These are phyloP conservation scores for Leucoptera coffeella DNA, from an alignment of 2,888 invertebrate species.

Conservation along the genomic window DNA sequence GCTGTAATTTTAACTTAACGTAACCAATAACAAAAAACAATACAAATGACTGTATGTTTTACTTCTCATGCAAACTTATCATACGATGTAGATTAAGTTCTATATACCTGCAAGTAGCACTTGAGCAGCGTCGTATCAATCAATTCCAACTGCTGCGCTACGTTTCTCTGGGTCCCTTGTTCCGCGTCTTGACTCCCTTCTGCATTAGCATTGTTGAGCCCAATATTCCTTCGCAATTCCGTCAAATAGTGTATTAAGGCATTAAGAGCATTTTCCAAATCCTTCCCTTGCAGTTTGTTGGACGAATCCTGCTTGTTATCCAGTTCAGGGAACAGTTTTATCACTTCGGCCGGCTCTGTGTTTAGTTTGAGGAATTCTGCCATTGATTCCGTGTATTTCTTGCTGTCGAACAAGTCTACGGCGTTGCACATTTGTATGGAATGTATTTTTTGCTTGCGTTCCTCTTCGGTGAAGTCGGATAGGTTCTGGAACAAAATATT, in stretches of 20 bases:
- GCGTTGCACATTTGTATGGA: constrained; percentile 90
- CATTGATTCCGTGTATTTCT: constrained; percentile 87
- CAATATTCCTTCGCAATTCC: constrained; percentile 59
- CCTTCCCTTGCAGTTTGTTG: constrained; percentile 67
- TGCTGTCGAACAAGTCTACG: constrained; percentile 83
- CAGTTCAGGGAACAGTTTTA: constrained; percentile 88
- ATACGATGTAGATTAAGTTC: no score
- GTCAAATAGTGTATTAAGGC: constrained; percentile 89
- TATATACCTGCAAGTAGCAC: constrained; percentile 89
- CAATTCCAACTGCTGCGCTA: constrained; percentile 63
- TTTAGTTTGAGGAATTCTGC: constrained; percentile 81
- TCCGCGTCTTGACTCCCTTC: constrained; percentile 7
- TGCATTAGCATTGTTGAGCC: constrained; percentile 26
- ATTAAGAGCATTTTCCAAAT: constrained; percentile 79
- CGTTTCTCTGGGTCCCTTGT: constrained; percentile 19
- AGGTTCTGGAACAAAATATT: constrained; percentile 55
- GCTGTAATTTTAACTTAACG: no score
- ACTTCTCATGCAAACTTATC: no score
- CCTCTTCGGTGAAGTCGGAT: constrained; percentile 73
- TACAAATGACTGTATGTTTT: no score
- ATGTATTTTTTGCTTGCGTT: constrained; percentile 73
- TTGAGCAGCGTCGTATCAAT: constrained; percentile 96
- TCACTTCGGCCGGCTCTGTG: constrained; percentile 93
- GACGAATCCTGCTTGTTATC: constrained; percentile 38
- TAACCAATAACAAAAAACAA: no score